These are phyloP conservation scores for Phenganax stokvisi DNA, from an alignment of 92 coral and sea anemone genomes.

Conservation along the genomic window DNA sequence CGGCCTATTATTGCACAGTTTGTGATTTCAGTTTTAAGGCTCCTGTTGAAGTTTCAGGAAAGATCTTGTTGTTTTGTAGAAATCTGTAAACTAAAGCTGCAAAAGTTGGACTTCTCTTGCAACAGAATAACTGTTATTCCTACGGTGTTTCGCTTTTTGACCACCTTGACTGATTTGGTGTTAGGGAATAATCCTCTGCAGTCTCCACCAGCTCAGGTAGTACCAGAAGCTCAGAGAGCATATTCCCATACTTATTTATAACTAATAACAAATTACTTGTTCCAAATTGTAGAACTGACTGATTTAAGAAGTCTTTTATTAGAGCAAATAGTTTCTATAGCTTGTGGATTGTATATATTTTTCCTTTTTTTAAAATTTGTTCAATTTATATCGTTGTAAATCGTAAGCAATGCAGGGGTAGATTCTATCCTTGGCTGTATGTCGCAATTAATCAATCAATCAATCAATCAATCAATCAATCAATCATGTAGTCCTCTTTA, in stretches of 20 bases:
- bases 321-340: too few relatives aligned
- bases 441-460: too few relatives aligned
- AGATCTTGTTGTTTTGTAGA: conserved; percentile 59
- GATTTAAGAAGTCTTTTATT: too few relatives aligned
- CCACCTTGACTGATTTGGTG: conserved; percentile 75
- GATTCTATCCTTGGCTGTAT: too few relatives aligned
- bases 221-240: background rate
- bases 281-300: too few relatives aligned
- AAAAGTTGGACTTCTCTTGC: conserved; percentile 89
- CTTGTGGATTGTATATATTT: too few relatives aligned
- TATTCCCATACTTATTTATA: background rate
- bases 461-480: too few relatives aligned
- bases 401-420: too few relatives aligned
- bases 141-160: conserved; percentile 84
- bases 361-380: too few relatives aligned
- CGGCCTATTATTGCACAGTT: background rate
- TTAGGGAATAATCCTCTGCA: conserved; percentile 89
- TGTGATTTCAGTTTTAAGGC: background rate
- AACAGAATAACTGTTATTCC: conserved; percentile 95
- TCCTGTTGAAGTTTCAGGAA: background rate
- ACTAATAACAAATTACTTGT: too few relatives aligned
- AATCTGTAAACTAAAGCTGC: conserved; percentile 92
- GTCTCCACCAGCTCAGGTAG: conserved; percentile 97
- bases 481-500: too few relatives aligned
- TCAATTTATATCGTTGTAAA: too few relatives aligned